A percentile compares a stretch with the other conserved stretches of the same genome.
Conservation (phyloP, 2,888 invertebrate genomes). For the Axea sp. region DNA sequence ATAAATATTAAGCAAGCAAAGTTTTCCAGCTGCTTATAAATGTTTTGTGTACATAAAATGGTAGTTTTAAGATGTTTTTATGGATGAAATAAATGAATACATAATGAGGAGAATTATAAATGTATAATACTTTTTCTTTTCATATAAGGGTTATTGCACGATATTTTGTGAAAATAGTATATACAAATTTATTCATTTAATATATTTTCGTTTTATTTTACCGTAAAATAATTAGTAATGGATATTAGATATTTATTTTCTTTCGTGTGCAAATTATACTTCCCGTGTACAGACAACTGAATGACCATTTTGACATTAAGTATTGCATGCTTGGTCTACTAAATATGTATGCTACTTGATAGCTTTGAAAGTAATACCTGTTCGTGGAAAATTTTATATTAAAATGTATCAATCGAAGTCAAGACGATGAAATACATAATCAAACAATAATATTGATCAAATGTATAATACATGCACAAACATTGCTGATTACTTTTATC, state of each 20-base stretch:
- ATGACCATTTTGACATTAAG: conserved; percentile 11
- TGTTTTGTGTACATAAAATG: conserved; percentile 15
- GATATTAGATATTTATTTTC: conserved; percentile 25
- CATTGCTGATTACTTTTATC: too few relatives aligned
- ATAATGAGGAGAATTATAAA: too few relatives aligned
- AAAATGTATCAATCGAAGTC: too few relatives aligned
- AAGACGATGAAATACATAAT: too few relatives aligned
- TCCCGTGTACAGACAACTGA: conserved; percentile 19
- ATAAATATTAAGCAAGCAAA: conserved; percentile 26
- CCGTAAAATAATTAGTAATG: conserved; percentile 28
- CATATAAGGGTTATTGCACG: too few relatives aligned
- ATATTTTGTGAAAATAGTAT: too few relatives aligned
- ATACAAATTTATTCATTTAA: too few relatives aligned
- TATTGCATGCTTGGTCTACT: conserved; percentile 2
- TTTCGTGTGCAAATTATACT: conserved; percentile 26
- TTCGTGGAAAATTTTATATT: too few relatives aligned
- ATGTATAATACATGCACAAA: too few relatives aligned
- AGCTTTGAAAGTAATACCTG: too few relatives aligned
- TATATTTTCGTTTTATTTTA: neutral
- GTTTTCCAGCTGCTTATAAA: conserved; percentile 19
- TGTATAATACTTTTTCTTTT: too few relatives aligned
- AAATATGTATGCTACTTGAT: conserved; percentile 2
- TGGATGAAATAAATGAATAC: conserved; percentile 2
- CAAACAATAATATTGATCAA: too few relatives aligned
- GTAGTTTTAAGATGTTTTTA: conserved; percentile 4